These are phyloP conservation scores for Hypena proboscidalis DNA, from an alignment of 2,888 invertebrate genomes.

Conservation along the genomic window DNA sequence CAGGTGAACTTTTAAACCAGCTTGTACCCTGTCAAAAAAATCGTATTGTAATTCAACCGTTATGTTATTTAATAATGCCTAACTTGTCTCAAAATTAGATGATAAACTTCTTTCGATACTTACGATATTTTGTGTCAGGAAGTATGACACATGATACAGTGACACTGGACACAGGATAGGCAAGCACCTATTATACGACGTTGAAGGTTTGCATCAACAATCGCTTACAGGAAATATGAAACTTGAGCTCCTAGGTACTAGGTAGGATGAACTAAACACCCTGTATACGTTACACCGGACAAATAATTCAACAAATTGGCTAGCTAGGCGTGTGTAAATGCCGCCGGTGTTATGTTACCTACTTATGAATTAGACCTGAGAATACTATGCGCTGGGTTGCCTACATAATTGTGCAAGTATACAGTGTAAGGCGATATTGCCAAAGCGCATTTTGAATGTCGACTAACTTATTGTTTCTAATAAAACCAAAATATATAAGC, in stretches of 20 bases:
- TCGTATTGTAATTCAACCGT: no score
- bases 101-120: no score
- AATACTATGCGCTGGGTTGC: conserved; percentile 6
- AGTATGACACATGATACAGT: no score
- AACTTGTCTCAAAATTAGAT: no score
- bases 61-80: no score
- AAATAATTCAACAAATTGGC: conserved; percentile 27
- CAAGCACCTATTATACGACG: no score
- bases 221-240: conserved; percentile 30
- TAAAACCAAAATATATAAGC: neutral
- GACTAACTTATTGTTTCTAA: neutral
- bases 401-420: neutral
- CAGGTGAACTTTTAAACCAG: neutral
- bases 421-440: neutral
- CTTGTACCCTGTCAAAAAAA: no score
- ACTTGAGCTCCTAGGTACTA: conserved; percentile 20
- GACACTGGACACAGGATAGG: no score
- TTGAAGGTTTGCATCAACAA: neutral
- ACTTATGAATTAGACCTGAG: conserved; percentile 16
- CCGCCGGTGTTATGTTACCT: conserved; percentile 23
- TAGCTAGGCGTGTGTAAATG: conserved; percentile 10
- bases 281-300: conserved; percentile 31
- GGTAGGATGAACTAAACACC: conserved; percentile 23
- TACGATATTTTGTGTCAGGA: no score
- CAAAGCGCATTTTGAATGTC: conserved; percentile 1